These are phyloP conservation scores for Chlorodrepanis virens DNA, from an alignment of 2,113 vertebrate genomes.

Conservation along the genomic window DNA sequence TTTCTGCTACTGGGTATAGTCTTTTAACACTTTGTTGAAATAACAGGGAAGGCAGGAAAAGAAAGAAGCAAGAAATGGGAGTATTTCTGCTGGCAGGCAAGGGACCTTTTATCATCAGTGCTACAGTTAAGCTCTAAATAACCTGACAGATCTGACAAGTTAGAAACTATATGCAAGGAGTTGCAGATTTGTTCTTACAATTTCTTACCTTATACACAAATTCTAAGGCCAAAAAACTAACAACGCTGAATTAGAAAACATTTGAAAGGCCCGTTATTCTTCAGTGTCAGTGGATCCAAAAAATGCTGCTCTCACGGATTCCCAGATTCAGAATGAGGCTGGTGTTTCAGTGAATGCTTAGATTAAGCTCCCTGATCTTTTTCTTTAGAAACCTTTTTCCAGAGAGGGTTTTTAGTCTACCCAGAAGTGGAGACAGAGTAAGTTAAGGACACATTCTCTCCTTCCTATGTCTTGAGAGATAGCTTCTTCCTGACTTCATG, in stretches of 20 bases:
- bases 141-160: neutral
- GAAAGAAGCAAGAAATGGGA: neutral
- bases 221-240: neutral
- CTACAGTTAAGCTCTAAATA: neutral
- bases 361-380: neutral
- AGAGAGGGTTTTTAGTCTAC: neutral
- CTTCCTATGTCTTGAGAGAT: neutral
- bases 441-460: neutral
- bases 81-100: neutral
- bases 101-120: neutral
- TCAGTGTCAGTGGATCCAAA: neutral
- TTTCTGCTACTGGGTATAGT: neutral
- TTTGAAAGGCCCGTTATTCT: neutral
- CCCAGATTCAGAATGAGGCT: neutral
- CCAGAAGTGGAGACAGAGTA: neutral
- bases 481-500: neutral
- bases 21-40: neutral
- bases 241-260: neutral
- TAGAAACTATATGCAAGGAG: neutral
- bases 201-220: neutral
- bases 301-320: neutral
- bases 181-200: neutral
- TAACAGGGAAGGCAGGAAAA: neutral
- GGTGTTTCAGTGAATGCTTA: neutral
- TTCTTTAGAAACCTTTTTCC: neutral